phyloP scores from a whole-genome alignment of 2,888 invertebrate genomes.

The Isotomurus palustris region DNA sequence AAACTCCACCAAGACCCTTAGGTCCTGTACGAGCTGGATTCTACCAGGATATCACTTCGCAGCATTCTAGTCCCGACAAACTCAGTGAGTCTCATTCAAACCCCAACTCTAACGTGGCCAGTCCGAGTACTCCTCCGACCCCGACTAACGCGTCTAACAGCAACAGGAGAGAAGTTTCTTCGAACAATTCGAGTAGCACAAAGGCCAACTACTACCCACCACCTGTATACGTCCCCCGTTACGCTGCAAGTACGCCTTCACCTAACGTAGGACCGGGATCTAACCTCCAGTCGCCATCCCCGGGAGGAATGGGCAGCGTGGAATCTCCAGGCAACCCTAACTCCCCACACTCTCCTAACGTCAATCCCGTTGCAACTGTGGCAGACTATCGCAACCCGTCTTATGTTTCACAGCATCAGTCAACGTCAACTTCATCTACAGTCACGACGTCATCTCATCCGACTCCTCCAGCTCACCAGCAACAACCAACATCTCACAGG shows the following conservation, averaged over 20 bases:
- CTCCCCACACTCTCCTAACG: constrained; percentile 29
- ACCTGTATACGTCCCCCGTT: constrained; percentile 33
- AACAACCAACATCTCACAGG: constrained; percentile 12
- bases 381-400: constrained; percentile 24
- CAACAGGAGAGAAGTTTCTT: constrained; percentile 40
- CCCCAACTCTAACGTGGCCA: constrained; percentile 34
- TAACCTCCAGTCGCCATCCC: constrained; percentile 25
- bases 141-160: constrained; percentile 49
- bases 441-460: constrained; percentile 11
- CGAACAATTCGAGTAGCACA: background rate
- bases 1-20: constrained; percentile 60
- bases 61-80: constrained; percentile 47
- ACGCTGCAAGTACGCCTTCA: constrained; percentile 31
- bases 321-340: constrained; percentile 32
- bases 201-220: constrained; percentile 19
- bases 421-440: constrained; percentile 7
- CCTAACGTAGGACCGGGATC: constrained; percentile 30
- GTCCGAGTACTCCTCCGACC: constrained; percentile 39
- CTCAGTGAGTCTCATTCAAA: constrained; percentile 25
- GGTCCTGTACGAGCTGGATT: constrained; percentile 81
- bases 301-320: constrained; percentile 21
- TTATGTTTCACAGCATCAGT: background rate
- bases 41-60: constrained; percentile 67
- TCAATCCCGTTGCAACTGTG: constrained; percentile 19
- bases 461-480: background rate